Evolutionary conservation across 2,888 invertebrate species (phyloP), one percentile per base, ranked within the genome.

Genomic region (Heterodera filipjevi): DNA sequence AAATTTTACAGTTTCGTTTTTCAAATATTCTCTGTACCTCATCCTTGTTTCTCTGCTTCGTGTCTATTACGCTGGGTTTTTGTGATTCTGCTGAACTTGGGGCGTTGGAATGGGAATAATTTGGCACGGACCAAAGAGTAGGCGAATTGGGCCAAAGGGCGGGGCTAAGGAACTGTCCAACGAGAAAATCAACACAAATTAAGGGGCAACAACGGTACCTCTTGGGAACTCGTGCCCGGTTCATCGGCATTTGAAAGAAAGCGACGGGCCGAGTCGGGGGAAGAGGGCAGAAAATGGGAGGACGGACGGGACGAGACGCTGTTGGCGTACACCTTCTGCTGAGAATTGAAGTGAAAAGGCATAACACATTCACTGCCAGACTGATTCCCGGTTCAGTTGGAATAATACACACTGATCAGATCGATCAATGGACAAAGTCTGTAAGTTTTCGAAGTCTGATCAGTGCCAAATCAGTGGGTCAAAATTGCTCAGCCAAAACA

Each of bases 211-310:
- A 19, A 22, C 53, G n/a, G 33, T 33, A 75, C 75, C 75, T 75
- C 75, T 64, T 75, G 75, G 39, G 75, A 75, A 46, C 66, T 66
- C n/a, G 75, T 75, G 66, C 66, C 75, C 27, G 75, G 75, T 66
- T 75, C 75, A 30, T 75, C 75, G 46, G 66, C 53, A 39, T 27
- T 16, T n/a, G 75, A 59, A 35, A 44, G 49, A 3, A 30, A 46
- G 12, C 75, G 44, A 32, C 64, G 46, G 3, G 64, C 33, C 12
- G 66, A 66, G 1, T 64, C 66, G 10, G 75, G 66, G 32, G 66
- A 66, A 73, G n/a, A 10, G n/a, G 46, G 49, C 12, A 49, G n/a
- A 73, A 64, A n/a, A n/a, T 73, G 33, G 14, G 44, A 30, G 22
- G 66, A 14, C 16, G 66, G 59, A 64, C 46, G 46, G 12, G 66